These are phyloP conservation scores for Jaculus jaculus DNA, from an alignment of 2,113 vertebrate species.

Conservation along the genomic window DNA sequence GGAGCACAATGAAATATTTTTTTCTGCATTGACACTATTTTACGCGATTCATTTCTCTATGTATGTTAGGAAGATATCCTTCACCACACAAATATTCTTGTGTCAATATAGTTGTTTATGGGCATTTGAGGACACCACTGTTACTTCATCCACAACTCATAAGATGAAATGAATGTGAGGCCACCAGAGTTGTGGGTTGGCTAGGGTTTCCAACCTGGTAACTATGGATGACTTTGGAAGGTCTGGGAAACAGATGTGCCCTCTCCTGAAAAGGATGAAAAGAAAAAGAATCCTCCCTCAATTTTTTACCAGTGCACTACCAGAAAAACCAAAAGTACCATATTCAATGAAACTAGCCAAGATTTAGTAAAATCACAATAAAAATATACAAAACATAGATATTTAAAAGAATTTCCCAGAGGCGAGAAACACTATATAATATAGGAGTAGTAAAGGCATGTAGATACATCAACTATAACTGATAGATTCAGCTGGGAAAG, in stretches of 20 bases:
- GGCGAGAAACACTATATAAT: background rate
- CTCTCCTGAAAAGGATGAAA: conserved; percentile 24
- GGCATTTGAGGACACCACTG: background rate
- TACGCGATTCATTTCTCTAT: background rate
- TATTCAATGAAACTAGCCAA: conserved; percentile 10
- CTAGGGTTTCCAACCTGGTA: background rate
- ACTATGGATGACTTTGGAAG: background rate
- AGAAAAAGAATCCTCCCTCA: conserved; percentile 14
- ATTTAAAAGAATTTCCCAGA: conserved; percentile 20
- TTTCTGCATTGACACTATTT: conserved; percentile 36
- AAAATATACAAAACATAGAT: background rate
- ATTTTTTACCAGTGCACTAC: conserved; percentile 9
- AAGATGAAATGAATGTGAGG: background rate
- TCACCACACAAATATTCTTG: conserved; percentile 4
- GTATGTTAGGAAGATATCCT: background rate
- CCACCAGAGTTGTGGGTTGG: background rate
- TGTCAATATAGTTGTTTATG: background rate
- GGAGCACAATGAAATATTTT: background rate
- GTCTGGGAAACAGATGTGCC: background rate
- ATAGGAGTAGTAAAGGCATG: background rate
- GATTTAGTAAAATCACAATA: background rate
- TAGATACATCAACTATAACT: background rate
- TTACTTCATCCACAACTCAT: background rate
- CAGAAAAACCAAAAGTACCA: background rate
- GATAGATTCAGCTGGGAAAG: background rate